These are phyloP conservation scores for Dendronephthya gigantea DNA, from an alignment of 64 coral and sea anemone species.

Conservation along the genomic window DNA sequence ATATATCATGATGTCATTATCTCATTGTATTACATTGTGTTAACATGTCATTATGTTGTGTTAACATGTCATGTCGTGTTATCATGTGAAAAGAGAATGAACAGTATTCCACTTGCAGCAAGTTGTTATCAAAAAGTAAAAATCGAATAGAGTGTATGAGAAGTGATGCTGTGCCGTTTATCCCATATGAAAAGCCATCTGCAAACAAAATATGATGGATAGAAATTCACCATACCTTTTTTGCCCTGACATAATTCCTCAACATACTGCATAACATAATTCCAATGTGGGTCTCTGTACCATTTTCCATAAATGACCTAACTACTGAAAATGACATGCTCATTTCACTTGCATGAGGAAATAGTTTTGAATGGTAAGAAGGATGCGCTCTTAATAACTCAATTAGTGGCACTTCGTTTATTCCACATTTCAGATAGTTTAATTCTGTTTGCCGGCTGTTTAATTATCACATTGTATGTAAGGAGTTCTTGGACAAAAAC, in stretches of 20 bases:
- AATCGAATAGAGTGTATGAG: no score
- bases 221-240: no score
- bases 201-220: no score
- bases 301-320: no score
- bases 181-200: no score
- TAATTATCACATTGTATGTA: constrained; percentile 14
- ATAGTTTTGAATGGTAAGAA: constrained; percentile 30
- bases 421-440: constrained; percentile 21
- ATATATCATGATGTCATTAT: background rate
- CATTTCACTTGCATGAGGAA: constrained; percentile 33
- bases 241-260: no score
- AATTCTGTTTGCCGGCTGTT: constrained; percentile 32
- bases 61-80: background rate
- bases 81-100: no score
- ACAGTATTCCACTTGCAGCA: no score
- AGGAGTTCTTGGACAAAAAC: background rate
- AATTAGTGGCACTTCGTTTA: constrained; percentile 31
- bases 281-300: no score
- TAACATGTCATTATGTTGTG: background rate
- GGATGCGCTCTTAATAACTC: constrained; percentile 26
- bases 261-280: no score
- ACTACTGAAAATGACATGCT: constrained; percentile 22
- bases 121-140: no score
- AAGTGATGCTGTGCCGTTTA: no score
- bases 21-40: background rate